Evolutionary conservation across 1,140 invertebrate genomes (phyloP), one percentile per base, ranked within the genome.

Genomic region (Cheumatopsyche charites): DNA sequence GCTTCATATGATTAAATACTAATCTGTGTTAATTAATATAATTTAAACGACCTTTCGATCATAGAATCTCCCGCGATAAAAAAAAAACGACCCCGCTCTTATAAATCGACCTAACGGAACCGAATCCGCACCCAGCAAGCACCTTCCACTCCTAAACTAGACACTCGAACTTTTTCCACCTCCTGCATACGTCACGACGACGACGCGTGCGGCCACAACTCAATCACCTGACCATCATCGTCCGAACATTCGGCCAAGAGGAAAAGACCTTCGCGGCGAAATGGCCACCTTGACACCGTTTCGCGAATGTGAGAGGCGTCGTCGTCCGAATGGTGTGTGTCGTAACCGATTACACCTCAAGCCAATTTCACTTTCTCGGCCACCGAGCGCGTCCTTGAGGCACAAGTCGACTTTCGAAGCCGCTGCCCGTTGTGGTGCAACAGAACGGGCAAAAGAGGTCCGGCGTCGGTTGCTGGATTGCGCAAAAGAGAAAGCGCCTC

Each of bases 231-330:
- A 36, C 29, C 29, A 9, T 9, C 29, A 36, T 36, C 29, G 29
- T 36, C 9, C 29, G 29, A 3, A 3, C 3, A 36, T 36, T 52
- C 47, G 15, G n/a, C 47, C n/a, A 47, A 47, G 45, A 52, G 47
- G 47, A 52, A n/a, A 36, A 52, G 47, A 52, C 47, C 47, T 52
- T 52, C n/a, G 15, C 47, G 47, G 47, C 15, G 47, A 52, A 52
- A 52, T 52, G 47, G 47, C 15, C 47, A 52, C 47, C 47, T 52
- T 52, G 47, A 52, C 47, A 52, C 47, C 9, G 47, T 17, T 52
- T 7, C n/a, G 15, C 47, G 4, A 36, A 36, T 36, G 47, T 17
- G 15, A 47, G 12, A 47, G 12, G 15, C 15, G 45, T 13, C 7
- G 47, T 36, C n/a, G n/a, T 45, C 43, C 43, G 17, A 45, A 45